phyloP scores from a whole-genome alignment of 1,140 invertebrate species.

The Acromyrmex echinatior region DNA sequence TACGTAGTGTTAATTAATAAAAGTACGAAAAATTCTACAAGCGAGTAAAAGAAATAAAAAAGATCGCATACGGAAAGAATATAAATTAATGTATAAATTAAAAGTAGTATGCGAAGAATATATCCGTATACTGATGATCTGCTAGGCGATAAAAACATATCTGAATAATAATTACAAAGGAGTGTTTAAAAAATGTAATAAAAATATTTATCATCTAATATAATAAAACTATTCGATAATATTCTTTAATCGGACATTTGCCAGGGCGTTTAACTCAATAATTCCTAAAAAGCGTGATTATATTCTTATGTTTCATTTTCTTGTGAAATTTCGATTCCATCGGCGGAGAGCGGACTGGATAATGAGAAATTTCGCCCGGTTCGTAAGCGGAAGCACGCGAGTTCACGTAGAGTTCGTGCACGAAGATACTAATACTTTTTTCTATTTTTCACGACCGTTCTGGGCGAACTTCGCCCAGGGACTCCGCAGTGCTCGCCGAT shows the following conservation, averaged over 20 bases:
- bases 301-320: conserved; percentile 27
- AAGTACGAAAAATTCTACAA: conserved; percentile 16
- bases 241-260: neutral
- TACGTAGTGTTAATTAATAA: neutral
- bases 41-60: neutral
- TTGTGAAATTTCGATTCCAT: conserved; percentile 50
- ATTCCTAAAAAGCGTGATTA: conserved; percentile 27
- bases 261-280: neutral
- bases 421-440: conserved; percentile 65
- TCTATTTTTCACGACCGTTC: conserved; percentile 57
- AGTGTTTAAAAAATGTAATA: neutral
- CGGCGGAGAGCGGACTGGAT: conserved; percentile 43
- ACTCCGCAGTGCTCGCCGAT: conserved; percentile 56
- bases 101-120: neutral
- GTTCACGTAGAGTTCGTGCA: conserved; percentile 63
- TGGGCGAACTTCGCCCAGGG: conserved; percentile 43
- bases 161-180: neutral
- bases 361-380: conserved; percentile 56
- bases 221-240: neutral
- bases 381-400: conserved; percentile 56
- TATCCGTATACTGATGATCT: neutral
- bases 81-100: conserved; percentile 13
- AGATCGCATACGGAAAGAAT: neutral
- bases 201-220: neutral
- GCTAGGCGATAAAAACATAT: neutral